A percentile compares a stretch with the other conserved stretches of the same genome.
These are phyloP conservation scores for Drosophila fuyamai DNA, from an alignment of 1,140 invertebrate genomes.

Conservation along the genomic window DNA sequence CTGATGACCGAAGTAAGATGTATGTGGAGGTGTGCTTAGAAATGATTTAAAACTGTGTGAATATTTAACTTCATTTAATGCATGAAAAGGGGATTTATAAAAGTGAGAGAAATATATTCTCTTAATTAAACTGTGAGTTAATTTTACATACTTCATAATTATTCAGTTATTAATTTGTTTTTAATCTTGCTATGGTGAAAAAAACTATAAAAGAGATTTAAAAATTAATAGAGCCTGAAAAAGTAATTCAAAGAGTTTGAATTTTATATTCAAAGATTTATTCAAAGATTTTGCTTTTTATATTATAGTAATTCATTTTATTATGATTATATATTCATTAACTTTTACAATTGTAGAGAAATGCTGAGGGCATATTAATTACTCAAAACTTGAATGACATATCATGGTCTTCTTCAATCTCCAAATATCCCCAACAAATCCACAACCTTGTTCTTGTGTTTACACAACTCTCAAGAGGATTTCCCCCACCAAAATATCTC, in stretches of 20 bases:
- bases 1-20: slow-evolving; percentile 7
- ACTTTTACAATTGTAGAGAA: neutral
- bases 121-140: too few relatives aligned
- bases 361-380: neutral
- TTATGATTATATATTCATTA: neutral
- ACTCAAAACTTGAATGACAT: slow-evolving; percentile 12
- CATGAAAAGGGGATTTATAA: too few relatives aligned
- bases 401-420: slow-evolving; percentile 27
- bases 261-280: too few relatives aligned
- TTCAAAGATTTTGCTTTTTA: too few relatives aligned
- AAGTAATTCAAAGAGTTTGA: neutral
- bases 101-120: too few relatives aligned
- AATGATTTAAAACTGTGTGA: slow-evolving; percentile 9
- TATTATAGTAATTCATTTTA: too few relatives aligned
- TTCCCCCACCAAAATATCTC: slow-evolving; percentile 18
- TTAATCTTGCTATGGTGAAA: neutral
- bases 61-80: neutral
- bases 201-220: neutral
- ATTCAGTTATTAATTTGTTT: neutral
- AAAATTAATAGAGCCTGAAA: neutral
- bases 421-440: neutral
- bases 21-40: neutral
- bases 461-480: slow-evolving; percentile 21
- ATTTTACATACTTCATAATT: neutral
- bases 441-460: slow-evolving; percentile 42